Base-by-base conservation (phyloP, 2,113 vertebrate genomes). In the Cacatua alba region DNA sequence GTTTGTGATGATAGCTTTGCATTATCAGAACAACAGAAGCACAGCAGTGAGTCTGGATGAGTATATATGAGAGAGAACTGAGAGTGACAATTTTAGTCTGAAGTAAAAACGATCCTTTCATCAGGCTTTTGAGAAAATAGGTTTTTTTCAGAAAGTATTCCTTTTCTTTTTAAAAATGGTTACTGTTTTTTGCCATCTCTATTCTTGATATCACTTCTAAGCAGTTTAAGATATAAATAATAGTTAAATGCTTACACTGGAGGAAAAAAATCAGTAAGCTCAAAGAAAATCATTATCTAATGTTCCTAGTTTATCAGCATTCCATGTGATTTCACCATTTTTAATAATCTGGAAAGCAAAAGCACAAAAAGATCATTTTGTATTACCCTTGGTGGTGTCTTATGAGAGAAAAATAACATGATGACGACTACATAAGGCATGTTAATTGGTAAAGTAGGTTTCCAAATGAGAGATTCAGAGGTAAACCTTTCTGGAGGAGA, bases 101-200 rank as follows among this genome's bases (percentile, higher is more conserved):
- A 92, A 49, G 31, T 67, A 39, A 81, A 95, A 96, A 86, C 19
- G 8, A 53, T 88, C 49, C 88, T 88, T 91, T 88, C 46, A 65
- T 87, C 71, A 55, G 46, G 43, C 71, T 86, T 17, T 70, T 92
- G 69, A 82, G 59, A 86, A 90, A 86, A 74, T 68, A 20, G 16
- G 4, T 72, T 94, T 90, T 90, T 46, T 88, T 86, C 51, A 88
- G 60, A 95, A 88, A 46, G 57, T 31, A 91, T 51, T 67, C 13
- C 48, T 25, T 74, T 83, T 88, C 59, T 53, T 76, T 86, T 48
- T 86, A 90, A 92, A 84, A 88, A 53, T 33, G 6, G 6, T 62
- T 88, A n/a, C 19, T 81, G 7, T 1, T 80, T 91, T 87, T 88
- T 93, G 28, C 77, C 23, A 39, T 70, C 25, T 90, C 10, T 80